Base-by-base conservation (phyloP, 2,888 invertebrate genomes). In the Catotricha subobsoleta region DNA sequence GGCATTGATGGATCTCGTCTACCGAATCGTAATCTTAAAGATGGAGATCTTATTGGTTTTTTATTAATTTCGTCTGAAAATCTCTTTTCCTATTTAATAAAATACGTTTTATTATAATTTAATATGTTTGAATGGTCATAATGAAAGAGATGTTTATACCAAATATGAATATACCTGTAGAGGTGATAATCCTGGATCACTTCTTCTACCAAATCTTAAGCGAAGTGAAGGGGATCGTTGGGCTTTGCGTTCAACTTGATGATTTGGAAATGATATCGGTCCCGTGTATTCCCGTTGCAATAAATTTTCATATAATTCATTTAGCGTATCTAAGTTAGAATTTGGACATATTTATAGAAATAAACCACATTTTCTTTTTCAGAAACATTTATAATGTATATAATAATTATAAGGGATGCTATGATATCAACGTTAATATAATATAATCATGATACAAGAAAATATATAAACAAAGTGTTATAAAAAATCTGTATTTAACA, bases 191-290 rank as follows among this genome's bases (percentile, higher is more conserved):
- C 71, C 70, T 12, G 78, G 75, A 59, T 80, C 80, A 23, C 78
- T 76, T 47, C 81, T 71, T 50, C 77, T 69, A 30, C 82, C 82
- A 54, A 82, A 83, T 47, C 82, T 72, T 43, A 83, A 69, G 16
- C 82, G 69, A 30, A 82, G 64, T 2, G 80, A 80, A 0, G 81
- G 82, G 13, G 80, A 79, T 46, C 81, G 69, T 52, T 79, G 78
- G 4, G 80, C 78, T 59, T 81, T 81, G 55, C 82, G 74, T 38
- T 80, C 78, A 21, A 82, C 71, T 47, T 75, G 71, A 57, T 81
- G 80, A 9, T 72, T 71, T 33, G 69, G 60, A 44, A 63, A 58
- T n/a, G 57, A 52, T 21, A 60, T 51, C 3, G 62, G 62, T 0
- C 57, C 62, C 25, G 60, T 57, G 44, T 62, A 62, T 50, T 62